Evolutionary conservation across 92 coral and sea anemone genomes (phyloP), one percentile per base, ranked within the genome.

Genomic region (Paragorgia papillata): DNA sequence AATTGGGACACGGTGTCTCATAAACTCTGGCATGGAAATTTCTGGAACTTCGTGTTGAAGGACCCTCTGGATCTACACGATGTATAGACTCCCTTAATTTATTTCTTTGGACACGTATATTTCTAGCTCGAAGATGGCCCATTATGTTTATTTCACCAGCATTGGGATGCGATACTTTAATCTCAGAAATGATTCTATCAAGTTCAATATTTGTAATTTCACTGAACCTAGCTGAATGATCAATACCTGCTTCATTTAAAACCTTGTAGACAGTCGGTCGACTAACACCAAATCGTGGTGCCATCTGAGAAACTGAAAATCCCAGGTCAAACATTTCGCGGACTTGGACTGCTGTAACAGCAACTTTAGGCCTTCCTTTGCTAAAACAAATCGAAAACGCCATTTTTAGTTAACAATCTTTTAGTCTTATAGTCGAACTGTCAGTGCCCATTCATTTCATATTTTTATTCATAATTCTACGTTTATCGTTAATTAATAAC

Each of bases 81-180:
- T 70, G 62, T 21, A 70, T 70, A 0, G 41, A 24, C 13, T 26
- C 75, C 46, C 75, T 43, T 43, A 68, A 27, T 43, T 58, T 43
- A 3, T 46, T 22, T 50, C 75, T 68, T n/a, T 68, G 75, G 19
- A 68, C n/a, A 49, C 75, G 49, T 4, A 68, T 46, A 22, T 46
- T 68, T 7, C 58, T 46, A 21, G 75, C 58, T 68, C 33, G 19
- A 14, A 68, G 58, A 21, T 68, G 75, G 35, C 75, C 75, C 14
- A 68, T 68, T 1, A 68, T 30, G n/a, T 68, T 68, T 46, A 68
- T 30, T 46, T 68, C 58, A 9, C 58, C 75, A 40, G 40, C 76
- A 31, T 69, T 69, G 40, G 76, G 76, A 34, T 69, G 62, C 7
- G 76, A 31, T 69, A 44, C 43, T 28, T 69, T 69, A 69, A 69